Evolutionary conservation across 1,140 invertebrate genomes (phyloP), one percentile per base, ranked within the genome.

Genomic region (Cotesia chilonis): DNA sequence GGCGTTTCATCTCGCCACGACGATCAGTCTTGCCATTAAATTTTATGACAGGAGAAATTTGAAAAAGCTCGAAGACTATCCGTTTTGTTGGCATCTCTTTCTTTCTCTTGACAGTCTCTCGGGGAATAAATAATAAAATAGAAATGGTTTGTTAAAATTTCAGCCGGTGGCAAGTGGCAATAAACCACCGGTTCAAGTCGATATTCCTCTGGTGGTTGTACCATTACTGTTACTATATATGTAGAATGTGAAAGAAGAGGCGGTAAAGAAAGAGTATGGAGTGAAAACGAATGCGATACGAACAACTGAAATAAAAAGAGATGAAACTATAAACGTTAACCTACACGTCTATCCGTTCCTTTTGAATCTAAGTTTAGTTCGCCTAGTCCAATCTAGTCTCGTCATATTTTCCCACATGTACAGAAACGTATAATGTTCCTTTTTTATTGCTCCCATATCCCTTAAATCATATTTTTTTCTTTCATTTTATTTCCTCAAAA

Each of bases 131-230:
- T 64, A 64, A 64, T 64, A 38, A 37, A 64, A 38, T 38, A 9
- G 61, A 64, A n/a, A 64, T 64, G 36, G 12, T 36, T 37, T n/a
- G 10, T 12, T 37, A 36, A n/a, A 64, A 64, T 38, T 64, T 64
- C 35, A 38, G 36, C 35, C 12, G 36, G 28, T 28, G 37, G 17
- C 64, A 66, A 70, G 60, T 70, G 69, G 69, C 14, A 61, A 70
- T 70, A 70, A 70, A 70, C 69, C 69, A 70, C 69, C 59, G 47
- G 60, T 59, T 70, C 37, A 47, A 60, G 36, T 60, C 57, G 68
- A 38, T 70, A 41, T 70, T 70, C 57, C 38, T 14, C 37, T 57
- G 57, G 55, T 70, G 68, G 55, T 70, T 36, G 57, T 47, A n/a
- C 60, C 7, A 47, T 4, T 2, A 28, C 28, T 28, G 2, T 28